Percentiles rank a stretch among this genome's conserved stretches.
Evolutionary conservation across 2,888 invertebrate genomes (phyloP).

Genomic region (Hypomecis atomaria): DNA sequence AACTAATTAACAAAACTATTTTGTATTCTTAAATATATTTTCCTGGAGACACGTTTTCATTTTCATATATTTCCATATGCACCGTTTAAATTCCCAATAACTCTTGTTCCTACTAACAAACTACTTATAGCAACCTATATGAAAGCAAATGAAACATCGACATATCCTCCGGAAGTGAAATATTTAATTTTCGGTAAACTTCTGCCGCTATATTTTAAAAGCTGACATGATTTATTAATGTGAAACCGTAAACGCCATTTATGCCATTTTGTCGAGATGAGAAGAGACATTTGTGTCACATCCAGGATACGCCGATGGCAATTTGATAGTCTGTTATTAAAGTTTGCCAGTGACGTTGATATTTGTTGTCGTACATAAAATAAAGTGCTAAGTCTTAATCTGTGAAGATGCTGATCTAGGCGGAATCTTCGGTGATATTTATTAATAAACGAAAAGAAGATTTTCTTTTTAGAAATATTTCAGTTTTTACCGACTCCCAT

Average conservation of each 20-base stretch:
- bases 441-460: too few species aligned
- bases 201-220: constrained; percentile 72
- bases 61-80: too few species aligned
- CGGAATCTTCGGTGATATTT: too few species aligned
- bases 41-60: too few species aligned
- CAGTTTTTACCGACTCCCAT: too few species aligned
- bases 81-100: too few species aligned
- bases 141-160: constrained; percentile 73
- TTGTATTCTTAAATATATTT: too few species aligned
- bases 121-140: constrained; percentile 52
- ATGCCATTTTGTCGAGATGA: constrained; percentile 65
- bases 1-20: too few species aligned
- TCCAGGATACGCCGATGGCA: constrained; percentile 33
- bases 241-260: constrained; percentile 67
- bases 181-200: constrained; percentile 71
- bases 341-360: constrained; percentile 12
- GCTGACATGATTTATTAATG: constrained; percentile 75
- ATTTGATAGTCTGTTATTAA: constrained; percentile 48
- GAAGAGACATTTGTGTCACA: constrained; percentile 60
- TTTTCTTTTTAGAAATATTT: too few species aligned
- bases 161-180: constrained; percentile 68
- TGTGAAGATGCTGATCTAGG: background rate
- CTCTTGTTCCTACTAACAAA: too few species aligned
- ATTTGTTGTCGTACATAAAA: background rate
- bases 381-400: constrained; percentile 42